Evolutionary conservation across 2,797 vertebrate genomes (phyloP).

Genomic region (Gymnoscopelus microlampas): DNA sequence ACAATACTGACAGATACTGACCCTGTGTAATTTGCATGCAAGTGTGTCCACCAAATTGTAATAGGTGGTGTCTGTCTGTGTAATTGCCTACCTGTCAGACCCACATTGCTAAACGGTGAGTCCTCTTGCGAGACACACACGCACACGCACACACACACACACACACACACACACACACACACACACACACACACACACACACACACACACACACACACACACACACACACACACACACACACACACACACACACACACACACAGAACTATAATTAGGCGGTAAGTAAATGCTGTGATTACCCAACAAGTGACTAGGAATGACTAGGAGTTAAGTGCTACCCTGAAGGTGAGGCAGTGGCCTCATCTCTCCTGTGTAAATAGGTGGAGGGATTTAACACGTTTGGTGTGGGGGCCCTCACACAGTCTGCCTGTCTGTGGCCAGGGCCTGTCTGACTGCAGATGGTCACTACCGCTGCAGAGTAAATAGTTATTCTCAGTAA

Average conservation of each 20-base stretch:
- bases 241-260: conserved; percentile 19
- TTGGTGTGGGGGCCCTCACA: conserved; percentile 54
- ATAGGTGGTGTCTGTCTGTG: conserved; percentile 37
- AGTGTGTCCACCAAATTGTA: conserved; percentile 50
- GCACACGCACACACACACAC: conserved; percentile 13
- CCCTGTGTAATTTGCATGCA: conserved; percentile 36
- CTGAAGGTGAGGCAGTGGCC: conserved; percentile 73
- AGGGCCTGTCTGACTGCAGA: conserved; percentile 63
- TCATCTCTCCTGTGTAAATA: conserved; percentile 76
- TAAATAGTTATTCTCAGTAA: conserved; percentile 77
- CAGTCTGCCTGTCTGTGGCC: conserved; percentile 52
- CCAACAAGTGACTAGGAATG: conserved; percentile 66
- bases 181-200: conserved; percentile 22
- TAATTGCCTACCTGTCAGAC: conserved; percentile 70
- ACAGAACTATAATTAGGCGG: conserved; percentile 70
- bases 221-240: conserved; percentile 26
- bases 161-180: conserved; percentile 22
- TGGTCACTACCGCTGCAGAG: conserved; percentile 64
- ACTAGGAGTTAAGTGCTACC: conserved; percentile 76
- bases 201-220: conserved; percentile 30
- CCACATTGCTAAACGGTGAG: conserved; percentile 71
- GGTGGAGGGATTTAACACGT: conserved; percentile 68
- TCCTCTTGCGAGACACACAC: conserved; percentile 18
- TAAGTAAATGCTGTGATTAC: conserved; percentile 79
- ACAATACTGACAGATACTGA: conserved; percentile 17